Evolutionary conservation across 2,113 vertebrate genomes (phyloP).

Genomic region (Mola mola): DNA sequence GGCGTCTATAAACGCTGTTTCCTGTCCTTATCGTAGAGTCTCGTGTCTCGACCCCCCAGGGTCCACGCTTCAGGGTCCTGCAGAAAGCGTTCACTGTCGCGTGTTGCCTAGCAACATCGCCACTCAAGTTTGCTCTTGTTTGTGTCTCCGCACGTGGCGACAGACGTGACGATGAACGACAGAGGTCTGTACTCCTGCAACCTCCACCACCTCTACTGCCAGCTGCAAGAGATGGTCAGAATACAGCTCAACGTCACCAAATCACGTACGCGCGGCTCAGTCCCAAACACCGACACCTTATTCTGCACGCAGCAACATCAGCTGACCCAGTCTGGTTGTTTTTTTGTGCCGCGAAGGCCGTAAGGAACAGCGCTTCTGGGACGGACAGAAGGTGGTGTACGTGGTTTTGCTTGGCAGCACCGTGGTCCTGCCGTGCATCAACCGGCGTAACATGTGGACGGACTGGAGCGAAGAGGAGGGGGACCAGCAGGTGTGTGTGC

Average conservation of each 20-base stretch:
- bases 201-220: conserved; percentile 95
- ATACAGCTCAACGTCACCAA: conserved; percentile 87
- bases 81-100: too few relatives aligned
- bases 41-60: too few relatives aligned
- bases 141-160: conserved; percentile 17
- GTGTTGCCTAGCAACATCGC: too few relatives aligned
- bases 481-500: conserved; percentile 82
- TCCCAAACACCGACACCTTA: background rate
- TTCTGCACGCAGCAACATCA: background rate
- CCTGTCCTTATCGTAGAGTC: too few relatives aligned
- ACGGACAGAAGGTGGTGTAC: conserved; percentile 90
- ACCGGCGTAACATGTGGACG: conserved; percentile 88
- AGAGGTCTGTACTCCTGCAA: conserved; percentile 91
- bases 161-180: conserved; percentile 82
- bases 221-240: conserved; percentile 87
- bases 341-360: conserved; percentile 74
- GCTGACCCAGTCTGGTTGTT: background rate
- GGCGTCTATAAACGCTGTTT: too few relatives aligned
- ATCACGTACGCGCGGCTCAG: conserved; percentile 77
- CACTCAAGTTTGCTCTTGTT: background rate
- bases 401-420: conserved; percentile 82
- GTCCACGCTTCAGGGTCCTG: too few relatives aligned
- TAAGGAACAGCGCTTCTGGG: conserved; percentile 83
- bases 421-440: conserved; percentile 87
- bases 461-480: conserved; percentile 90